Evolutionary conservation across 2,797 vertebrate species (phyloP), one percentile per base, ranked within the genome.

Genomic region (Cottoperca gobio): DNA sequence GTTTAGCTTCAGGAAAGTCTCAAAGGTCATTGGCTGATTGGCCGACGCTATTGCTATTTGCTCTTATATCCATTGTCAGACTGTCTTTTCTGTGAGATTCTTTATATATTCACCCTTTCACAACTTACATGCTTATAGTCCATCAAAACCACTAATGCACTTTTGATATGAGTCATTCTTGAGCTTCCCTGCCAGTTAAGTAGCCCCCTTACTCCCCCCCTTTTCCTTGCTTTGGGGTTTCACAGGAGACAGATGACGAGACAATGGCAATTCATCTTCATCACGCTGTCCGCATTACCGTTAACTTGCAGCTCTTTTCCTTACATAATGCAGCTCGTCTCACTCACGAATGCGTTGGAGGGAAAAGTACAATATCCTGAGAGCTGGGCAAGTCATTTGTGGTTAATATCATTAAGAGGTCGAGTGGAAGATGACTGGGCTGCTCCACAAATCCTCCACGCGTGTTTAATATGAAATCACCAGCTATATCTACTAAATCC

Each of bases 111-210:
- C 68, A 74, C 49, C 21, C 40, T 26, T 62, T 59, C 59, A 61
- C 42, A 63, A 66, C 79, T 63, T 49, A 40, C 54, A 82, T 54
- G 61, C 78, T 72, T 53, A 74, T 78, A 86, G 82, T 82, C 83
- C 81, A 82, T 89, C 76, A 88, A 52, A 79, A n/a, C 55, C 40
- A 60, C 73, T 86, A 83, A 89, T 89, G 85, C 77, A 89, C 79
- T 76, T 87, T 89, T 82, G 76, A 92, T 88, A 79, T 60, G 60
- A 84, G 75, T 87, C 84, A 60, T 81, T 69, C 65, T 59, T 85
- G 80, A 86, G 77, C 70, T 71, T 59, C 57, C 61, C 39, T 78
- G 78, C 62, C 82, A 52, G 69, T 72, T 45, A 86, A 85, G 76
- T 79, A 78, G 33, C 40, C n/a, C 37, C 23, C 53, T 17, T 24